Percentiles rank a stretch among this genome's conserved stretches.
Evolutionary conservation across 2,113 vertebrate species (phyloP).

Genomic region (Prunella himalayana): DNA sequence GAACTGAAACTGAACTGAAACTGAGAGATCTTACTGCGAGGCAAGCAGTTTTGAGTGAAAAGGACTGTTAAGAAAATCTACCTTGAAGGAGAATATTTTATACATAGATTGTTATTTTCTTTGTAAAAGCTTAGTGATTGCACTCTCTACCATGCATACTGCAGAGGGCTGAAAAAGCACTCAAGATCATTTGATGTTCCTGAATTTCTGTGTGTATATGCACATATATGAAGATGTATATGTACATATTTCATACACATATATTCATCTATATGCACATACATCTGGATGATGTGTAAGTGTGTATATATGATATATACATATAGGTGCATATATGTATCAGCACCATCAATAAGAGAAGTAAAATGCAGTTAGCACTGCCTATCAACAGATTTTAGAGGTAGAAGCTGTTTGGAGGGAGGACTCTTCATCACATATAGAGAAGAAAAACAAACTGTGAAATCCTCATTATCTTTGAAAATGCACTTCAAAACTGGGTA

Average conservation of each 20-base stretch:
- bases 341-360: neutral
- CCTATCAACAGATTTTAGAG: neutral
- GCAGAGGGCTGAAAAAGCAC: neutral
- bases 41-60: neutral
- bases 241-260: neutral
- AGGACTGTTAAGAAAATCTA: neutral
- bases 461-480: neutral
- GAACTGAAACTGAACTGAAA: neutral
- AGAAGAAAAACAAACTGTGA: neutral
- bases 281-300: neutral
- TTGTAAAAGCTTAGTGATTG: neutral
- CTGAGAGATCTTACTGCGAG: neutral
- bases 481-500: neutral
- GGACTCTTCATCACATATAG: neutral
- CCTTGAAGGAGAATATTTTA: neutral
- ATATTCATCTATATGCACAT: neutral
- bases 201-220: neutral
- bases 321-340: neutral
- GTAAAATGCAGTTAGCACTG: neutral
- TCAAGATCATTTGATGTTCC: neutral
- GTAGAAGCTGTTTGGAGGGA: neutral
- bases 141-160: neutral
- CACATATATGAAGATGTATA: neutral
- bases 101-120: neutral
- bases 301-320: neutral